A percentile compares a stretch with the other conserved stretches of the same genome.
Conservation (phyloP, 2,888 invertebrate species). For the Oasisia sp. region DNA sequence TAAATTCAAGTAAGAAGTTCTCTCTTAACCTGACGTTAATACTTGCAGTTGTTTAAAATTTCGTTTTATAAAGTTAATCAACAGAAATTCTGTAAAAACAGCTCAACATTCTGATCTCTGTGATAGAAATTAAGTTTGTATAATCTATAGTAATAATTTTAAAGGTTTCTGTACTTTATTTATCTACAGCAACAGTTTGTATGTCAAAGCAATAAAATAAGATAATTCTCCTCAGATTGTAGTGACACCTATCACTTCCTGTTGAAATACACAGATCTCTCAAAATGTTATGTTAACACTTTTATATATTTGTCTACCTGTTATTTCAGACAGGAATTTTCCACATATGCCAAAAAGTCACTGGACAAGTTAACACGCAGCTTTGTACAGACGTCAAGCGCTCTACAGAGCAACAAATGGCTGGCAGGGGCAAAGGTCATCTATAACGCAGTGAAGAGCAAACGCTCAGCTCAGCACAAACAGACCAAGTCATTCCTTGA, state of each 20-base stretch:
- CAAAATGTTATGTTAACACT: not conserved
- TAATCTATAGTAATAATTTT: no score
- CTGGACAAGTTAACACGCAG: constrained; percentile 53
- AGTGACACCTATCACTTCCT: no score
- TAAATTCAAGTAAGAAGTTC: constrained; percentile 42
- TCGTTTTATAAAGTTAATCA: not conserved
- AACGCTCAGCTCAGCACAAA: constrained; percentile 35
- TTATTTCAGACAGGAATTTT: constrained; percentile 51
- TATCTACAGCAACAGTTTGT: no score
- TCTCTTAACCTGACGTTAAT: not conserved
- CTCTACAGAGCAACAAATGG: constrained; percentile 58
- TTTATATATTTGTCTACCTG: not conserved
- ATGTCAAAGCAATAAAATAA: no score
- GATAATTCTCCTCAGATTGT: no score
- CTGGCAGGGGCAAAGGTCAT: constrained; percentile 55
- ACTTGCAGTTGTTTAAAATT: not conserved
- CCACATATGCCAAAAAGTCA: constrained; percentile 51
- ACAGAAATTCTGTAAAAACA: no score
- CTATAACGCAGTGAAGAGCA: constrained; percentile 44
- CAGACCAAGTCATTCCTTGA: constrained; percentile 57
- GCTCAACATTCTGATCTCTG: no score
- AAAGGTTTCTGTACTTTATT: no score
- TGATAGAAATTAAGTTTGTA: no score
- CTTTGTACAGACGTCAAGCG: constrained; percentile 55
- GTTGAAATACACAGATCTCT: no score